Percentiles rank a stretch among this genome's conserved stretches.
These are phyloP conservation scores for Neoitamus cyanurus DNA, from an alignment of 2,888 invertebrate genomes.

Conservation along the genomic window DNA sequence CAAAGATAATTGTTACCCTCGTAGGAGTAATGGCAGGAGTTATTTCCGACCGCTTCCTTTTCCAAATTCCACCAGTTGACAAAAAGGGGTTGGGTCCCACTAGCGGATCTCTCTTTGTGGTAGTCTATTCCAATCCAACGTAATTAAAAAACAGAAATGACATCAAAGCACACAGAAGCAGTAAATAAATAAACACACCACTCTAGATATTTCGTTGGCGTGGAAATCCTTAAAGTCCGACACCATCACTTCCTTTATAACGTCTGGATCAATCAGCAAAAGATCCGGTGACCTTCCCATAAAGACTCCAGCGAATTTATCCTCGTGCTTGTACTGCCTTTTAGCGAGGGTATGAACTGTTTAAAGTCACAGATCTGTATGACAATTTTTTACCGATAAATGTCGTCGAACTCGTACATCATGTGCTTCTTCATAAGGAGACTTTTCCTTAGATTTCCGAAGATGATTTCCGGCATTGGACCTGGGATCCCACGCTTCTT, in stretches of 20 bases:
- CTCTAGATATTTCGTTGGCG: conserved; percentile 49
- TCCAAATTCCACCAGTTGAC: conserved; percentile 58
- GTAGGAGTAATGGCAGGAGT: conserved; percentile 55
- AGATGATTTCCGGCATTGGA: conserved; percentile 57
- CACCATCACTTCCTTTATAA: conserved; percentile 55
- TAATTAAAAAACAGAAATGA: background rate
- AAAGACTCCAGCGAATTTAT: conserved; percentile 61
- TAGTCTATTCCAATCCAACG: conserved; percentile 12
- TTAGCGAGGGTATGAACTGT: no score
- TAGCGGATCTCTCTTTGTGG: conserved; percentile 54
- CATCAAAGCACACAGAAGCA: no score
- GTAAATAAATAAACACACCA: conserved; percentile 46
- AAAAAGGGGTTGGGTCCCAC: conserved; percentile 58
- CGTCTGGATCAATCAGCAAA: conserved; percentile 59
- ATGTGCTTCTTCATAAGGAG: conserved; percentile 54
- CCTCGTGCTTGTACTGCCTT: conserved; percentile 52
- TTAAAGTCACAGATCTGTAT: background rate
- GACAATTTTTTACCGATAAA: conserved; percentile 57
- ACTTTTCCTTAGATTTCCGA: conserved; percentile 58
- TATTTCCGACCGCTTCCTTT: conserved; percentile 55
- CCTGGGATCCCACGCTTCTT: conserved; percentile 57
- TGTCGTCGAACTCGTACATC: conserved; percentile 57
- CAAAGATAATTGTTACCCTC: conserved; percentile 49
- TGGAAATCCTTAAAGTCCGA: conserved; percentile 57
- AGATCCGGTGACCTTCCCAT: conserved; percentile 57